Conservation (phyloP, 2,888 invertebrate species). For the Aleiodes alternator region DNA sequence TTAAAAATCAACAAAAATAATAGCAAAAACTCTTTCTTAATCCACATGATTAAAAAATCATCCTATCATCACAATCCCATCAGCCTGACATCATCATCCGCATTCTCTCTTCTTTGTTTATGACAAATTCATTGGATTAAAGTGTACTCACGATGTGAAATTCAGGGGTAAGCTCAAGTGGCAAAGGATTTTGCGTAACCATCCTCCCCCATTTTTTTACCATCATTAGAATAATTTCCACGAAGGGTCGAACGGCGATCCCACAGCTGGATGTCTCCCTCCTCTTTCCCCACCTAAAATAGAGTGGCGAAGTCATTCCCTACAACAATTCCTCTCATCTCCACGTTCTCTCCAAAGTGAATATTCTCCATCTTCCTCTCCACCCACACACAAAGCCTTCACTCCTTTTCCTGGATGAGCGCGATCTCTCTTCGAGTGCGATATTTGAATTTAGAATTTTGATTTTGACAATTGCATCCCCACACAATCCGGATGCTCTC, state of each 20-base stretch:
- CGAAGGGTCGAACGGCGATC: constrained; percentile 54
- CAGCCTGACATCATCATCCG: no score
- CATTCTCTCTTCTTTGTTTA: constrained; percentile 4
- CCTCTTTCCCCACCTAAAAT: neutral
- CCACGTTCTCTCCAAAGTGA: constrained; percentile 52
- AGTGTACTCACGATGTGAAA: constrained; percentile 30
- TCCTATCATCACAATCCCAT: neutral
- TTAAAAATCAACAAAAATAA: neutral
- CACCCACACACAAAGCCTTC: neutral
- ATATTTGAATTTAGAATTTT: constrained; percentile 68
- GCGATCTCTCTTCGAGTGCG: constrained; percentile 64
- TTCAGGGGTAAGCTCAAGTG: constrained; percentile 38
- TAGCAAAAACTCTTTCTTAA: neutral
- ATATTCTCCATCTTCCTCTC: constrained; percentile 52
- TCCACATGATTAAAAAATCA: neutral
- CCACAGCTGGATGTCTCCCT: constrained; percentile 54
- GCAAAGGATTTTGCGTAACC: constrained; percentile 38
- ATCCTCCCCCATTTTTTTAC: constrained; percentile 39
- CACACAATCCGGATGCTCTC: constrained; percentile 57
- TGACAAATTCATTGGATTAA: constrained; percentile 43
- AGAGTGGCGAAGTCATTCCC: constrained; percentile 3
- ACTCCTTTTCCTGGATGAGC: constrained; percentile 46
- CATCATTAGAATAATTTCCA: constrained; percentile 66
- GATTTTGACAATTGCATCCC: constrained; percentile 61
- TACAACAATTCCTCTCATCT: constrained; percentile 44